Evolutionary conservation across 1,140 invertebrate species (phyloP).

Genomic region (Heliothis subflexa): DNA sequence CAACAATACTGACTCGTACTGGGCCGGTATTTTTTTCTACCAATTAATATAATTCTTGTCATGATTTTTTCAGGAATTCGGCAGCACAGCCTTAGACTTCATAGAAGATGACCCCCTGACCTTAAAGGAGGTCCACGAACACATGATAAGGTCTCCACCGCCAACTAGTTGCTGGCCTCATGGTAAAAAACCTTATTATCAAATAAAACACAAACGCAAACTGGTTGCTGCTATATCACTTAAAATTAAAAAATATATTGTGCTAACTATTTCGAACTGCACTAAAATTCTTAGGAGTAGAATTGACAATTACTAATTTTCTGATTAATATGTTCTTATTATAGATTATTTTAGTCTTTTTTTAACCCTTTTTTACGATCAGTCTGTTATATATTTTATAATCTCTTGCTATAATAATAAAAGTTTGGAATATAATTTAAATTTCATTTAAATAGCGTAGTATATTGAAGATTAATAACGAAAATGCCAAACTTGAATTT

Average conservation of each 20-base stretch:
- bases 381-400: too few relatives aligned
- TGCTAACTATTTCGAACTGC: constrained; percentile 16
- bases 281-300: background rate
- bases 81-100: constrained; percentile 87
- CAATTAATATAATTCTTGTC: too few relatives aligned
- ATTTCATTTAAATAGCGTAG: too few relatives aligned
- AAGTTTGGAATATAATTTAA: too few relatives aligned
- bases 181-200: constrained; percentile 65
- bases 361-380: too few relatives aligned
- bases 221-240: background rate
- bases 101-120: constrained; percentile 90
- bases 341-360: too few relatives aligned
- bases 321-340: too few relatives aligned
- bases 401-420: too few relatives aligned
- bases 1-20: too few relatives aligned
- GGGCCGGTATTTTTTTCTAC: too few relatives aligned
- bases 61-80: constrained; percentile 87
- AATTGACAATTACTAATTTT: background rate
- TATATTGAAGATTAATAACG: background rate
- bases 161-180: constrained; percentile 90
- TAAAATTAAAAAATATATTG: constrained; percentile 22
- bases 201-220: constrained; percentile 26
- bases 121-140: constrained; percentile 92
- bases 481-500: background rate
- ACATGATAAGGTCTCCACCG: constrained; percentile 93